Evolutionary conservation across 2,113 vertebrate genomes (phyloP).

Genomic region (Oncorhynchus masou): DNA sequence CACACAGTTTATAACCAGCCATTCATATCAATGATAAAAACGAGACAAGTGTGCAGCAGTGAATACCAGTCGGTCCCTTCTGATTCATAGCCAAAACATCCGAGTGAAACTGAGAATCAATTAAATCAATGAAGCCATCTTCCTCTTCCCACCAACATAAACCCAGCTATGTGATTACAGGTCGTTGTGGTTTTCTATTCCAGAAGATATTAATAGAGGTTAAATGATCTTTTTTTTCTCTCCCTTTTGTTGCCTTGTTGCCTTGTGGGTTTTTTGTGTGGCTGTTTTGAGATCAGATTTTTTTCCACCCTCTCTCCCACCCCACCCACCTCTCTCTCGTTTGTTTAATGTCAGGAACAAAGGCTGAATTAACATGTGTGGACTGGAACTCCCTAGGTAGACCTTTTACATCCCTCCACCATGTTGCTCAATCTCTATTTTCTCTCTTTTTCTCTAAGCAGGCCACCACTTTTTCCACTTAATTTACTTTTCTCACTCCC

Average conservation of each 20-base stretch:
- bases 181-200: constrained; percentile 21
- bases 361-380: constrained; percentile 61
- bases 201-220: constrained; percentile 54
- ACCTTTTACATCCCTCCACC: constrained; percentile 41
- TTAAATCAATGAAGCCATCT: constrained; percentile 20
- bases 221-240: constrained; percentile 29
- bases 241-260: constrained; percentile 28
- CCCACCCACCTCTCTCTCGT: constrained; percentile 32
- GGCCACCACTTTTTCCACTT: not conserved
- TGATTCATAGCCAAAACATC: constrained; percentile 26
- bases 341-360: constrained; percentile 57
- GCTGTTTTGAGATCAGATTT: constrained; percentile 28
- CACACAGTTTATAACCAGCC: constrained; percentile 20
- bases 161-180: constrained; percentile 49
- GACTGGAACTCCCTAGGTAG: constrained; percentile 53
- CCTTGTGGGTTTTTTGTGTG: constrained; percentile 10
- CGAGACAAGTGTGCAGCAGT: constrained; percentile 1
- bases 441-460: too few relatives aligned
- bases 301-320: constrained; percentile 3
- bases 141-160: constrained; percentile 32
- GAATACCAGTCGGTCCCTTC: constrained; percentile 26
- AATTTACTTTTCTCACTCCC: constrained; percentile 16
- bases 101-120: constrained; percentile 32
- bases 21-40: constrained; percentile 41
- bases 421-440: constrained; percentile 47